Percentiles rank a stretch among this genome's conserved stretches.
Conservation (phyloP, 1,140 invertebrate species). For the Papilio machaon region DNA sequence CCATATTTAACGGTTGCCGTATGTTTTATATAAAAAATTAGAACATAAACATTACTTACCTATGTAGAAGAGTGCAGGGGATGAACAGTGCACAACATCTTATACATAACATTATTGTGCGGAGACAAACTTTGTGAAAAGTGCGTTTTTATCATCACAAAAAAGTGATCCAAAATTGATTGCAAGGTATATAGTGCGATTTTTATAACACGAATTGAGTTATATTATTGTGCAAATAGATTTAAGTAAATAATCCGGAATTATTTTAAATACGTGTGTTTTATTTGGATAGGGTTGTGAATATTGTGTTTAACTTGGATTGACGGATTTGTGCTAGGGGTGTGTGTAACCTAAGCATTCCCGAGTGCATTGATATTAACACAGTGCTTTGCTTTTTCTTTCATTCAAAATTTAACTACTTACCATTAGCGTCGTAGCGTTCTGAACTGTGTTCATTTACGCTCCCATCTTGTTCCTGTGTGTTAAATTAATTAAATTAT, state of each 20-base stretch:
- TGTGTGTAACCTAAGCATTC: constrained; percentile 36
- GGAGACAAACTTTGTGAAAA: constrained; percentile 52
- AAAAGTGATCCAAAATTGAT: constrained; percentile 43
- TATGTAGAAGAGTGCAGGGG: constrained; percentile 32
- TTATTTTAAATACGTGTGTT: not conserved
- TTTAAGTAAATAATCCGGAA: not conserved
- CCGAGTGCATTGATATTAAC: constrained; percentile 38
- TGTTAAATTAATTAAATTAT: constrained; percentile 36
- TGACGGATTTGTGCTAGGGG: constrained; percentile 33
- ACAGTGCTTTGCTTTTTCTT: constrained; percentile 4
- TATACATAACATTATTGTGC: constrained; percentile 52
- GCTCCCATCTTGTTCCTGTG: constrained; percentile 63
- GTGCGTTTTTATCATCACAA: constrained; percentile 65
- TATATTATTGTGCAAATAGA: constrained; percentile 30
- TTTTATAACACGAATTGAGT: constrained; percentile 1
- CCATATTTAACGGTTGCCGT: not conserved
- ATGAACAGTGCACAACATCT: constrained; percentile 50
- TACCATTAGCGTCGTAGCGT: constrained; percentile 61
- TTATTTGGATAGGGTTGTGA: not conserved
- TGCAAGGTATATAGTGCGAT: not conserved
- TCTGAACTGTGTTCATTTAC: constrained; percentile 57
- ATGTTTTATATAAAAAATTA: not conserved
- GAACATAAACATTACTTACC: constrained; percentile 42
- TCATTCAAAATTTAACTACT: constrained; percentile 40
- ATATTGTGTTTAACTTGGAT: not conserved